Conservation (phyloP, 2,113 vertebrate genomes). For the Thunnus thynnus region DNA sequence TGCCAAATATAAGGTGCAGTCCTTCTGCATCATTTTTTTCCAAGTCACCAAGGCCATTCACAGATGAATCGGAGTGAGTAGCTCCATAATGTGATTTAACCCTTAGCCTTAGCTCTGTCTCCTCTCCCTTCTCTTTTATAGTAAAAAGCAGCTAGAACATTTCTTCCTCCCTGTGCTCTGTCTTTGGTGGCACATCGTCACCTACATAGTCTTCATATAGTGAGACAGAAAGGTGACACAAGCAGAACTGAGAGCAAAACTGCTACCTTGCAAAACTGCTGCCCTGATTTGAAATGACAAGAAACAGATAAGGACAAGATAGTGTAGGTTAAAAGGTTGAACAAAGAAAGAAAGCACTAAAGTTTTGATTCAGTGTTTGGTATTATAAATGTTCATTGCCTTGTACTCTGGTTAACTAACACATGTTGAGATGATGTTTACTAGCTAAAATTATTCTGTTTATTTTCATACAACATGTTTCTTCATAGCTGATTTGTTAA, state of each 20-base stretch:
- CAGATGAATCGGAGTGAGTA: not conserved
- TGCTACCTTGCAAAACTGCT: not conserved
- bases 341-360: not conserved
- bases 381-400: not conserved
- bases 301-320: not conserved
- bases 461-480: not conserved
- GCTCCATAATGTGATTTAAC: not conserved
- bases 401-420: not conserved
- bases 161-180: not conserved
- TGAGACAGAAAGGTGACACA: slow-evolving; percentile 2
- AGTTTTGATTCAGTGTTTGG: not conserved
- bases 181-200: not conserved
- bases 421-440: not conserved
- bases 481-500: too few species aligned
- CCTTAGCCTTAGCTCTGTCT: not conserved
- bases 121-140: not conserved
- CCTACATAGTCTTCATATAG: not conserved
- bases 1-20: slow-evolving; percentile 36
- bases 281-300: slow-evolving; percentile 23
- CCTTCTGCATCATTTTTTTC: not conserved
- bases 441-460: not conserved
- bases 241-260: slow-evolving; percentile 1
- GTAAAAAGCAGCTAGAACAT: not conserved
- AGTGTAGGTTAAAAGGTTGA: not conserved
- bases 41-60: not conserved